Conservation (phyloP, 2,113 vertebrate species). For the Podarcis muralis region DNA sequence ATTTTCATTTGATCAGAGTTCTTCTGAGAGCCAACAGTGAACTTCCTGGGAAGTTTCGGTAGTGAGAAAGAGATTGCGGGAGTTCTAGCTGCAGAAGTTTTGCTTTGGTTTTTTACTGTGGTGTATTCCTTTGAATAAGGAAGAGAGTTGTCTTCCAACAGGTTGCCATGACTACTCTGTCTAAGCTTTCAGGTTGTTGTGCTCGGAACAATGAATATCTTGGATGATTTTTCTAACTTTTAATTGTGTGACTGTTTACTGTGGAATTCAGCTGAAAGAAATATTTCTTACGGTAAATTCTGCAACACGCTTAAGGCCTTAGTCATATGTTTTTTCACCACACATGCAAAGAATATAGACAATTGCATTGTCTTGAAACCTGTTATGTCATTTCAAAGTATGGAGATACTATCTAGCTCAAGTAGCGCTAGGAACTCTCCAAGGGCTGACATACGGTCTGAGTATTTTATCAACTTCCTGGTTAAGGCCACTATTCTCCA, state of each 20-base stretch:
- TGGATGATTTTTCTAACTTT: constrained; percentile 10
- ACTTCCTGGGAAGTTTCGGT: constrained; percentile 9
- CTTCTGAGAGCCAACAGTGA: constrained; percentile 30
- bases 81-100: constrained; percentile 16
- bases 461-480: constrained; percentile 60
- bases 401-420: constrained; percentile 49
- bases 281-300: constrained; percentile 63
- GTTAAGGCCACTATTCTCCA: constrained; percentile 56
- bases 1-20: not conserved
- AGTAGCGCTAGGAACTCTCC: constrained; percentile 52
- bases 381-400: constrained; percentile 48
- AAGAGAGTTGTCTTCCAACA: constrained; percentile 59
- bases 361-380: constrained; percentile 57
- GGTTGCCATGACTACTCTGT: constrained; percentile 47
- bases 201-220: constrained; percentile 59
- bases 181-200: constrained; percentile 59
- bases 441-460: constrained; percentile 48
- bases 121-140: constrained; percentile 36
- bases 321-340: constrained; percentile 42
- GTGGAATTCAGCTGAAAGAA: constrained; percentile 70
- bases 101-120: too few relatives aligned
- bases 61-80: constrained; percentile 31
- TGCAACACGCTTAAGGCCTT: constrained; percentile 55
- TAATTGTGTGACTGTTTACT: constrained; percentile 64
- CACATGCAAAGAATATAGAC: constrained; percentile 36